Percentiles rank a stretch among this genome's conserved stretches.
Evolutionary conservation across 2,113 vertebrate species (phyloP).

Genomic region (Lasiurus cinereus): DNA sequence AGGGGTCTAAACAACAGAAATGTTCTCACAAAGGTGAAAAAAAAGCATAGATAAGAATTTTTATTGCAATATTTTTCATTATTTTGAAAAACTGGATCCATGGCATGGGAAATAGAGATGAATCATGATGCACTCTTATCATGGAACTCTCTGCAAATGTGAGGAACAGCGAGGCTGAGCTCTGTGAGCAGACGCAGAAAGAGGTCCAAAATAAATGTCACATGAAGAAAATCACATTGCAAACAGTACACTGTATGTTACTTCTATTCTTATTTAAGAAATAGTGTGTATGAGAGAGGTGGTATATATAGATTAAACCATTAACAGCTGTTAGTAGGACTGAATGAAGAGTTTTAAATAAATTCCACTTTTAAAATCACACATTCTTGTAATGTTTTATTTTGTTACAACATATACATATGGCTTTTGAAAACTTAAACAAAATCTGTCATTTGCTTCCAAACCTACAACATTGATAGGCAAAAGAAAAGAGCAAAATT

Average conservation of each 20-base stretch:
- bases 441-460: background rate
- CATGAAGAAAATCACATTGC: background rate
- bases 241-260: background rate
- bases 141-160: background rate
- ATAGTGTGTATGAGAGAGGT: background rate
- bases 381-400: background rate
- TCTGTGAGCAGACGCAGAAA: background rate
- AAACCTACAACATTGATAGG: background rate
- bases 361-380: slow-evolving; percentile 27
- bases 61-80: background rate
- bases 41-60: background rate
- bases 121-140: background rate
- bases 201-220: background rate
- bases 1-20: background rate
- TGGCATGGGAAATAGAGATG: background rate
- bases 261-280: slow-evolving; percentile 16
- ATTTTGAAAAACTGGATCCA: background rate
- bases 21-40: background rate
- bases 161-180: background rate
- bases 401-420: background rate
- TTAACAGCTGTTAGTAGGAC: background rate
- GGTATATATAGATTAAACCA: background rate
- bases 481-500: slow-evolving; percentile 6
- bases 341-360: background rate
- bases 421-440: background rate